These are phyloP conservation scores for Umimayanthus kanabou DNA, from an alignment of 92 coral and sea anemone species.

Conservation along the genomic window DNA sequence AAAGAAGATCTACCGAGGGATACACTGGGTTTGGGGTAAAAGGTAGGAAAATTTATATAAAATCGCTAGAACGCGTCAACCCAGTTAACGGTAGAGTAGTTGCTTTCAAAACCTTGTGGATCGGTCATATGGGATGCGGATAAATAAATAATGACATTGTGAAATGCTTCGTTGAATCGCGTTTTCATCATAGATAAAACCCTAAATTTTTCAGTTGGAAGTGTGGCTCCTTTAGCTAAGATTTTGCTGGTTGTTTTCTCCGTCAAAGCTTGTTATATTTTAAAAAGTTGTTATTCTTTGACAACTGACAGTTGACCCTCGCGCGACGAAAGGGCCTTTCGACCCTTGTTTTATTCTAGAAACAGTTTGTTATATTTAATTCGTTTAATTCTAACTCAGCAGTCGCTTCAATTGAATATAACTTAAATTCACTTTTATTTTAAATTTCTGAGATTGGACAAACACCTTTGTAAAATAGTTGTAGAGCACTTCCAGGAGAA, in stretches of 20 bases:
- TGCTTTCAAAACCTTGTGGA: constrained; percentile 30
- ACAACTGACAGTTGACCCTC: constrained; percentile 23
- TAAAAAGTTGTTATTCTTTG: constrained; percentile 12
- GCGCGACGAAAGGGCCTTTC: background rate
- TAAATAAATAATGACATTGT: constrained; percentile 30
- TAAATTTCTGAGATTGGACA: background rate
- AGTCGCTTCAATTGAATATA: constrained; percentile 6
- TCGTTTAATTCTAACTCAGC: constrained; percentile 37
- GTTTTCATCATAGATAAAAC: background rate
- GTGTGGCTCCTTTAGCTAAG: background rate
- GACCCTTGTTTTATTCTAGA: background rate
- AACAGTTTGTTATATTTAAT: constrained; percentile 20
- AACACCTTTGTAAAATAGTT: background rate
- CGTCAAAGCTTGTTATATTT: background rate
- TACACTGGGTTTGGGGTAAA: constrained; percentile 75
- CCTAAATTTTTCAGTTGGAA: background rate
- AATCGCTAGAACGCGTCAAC: background rate
- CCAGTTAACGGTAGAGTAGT: constrained; percentile 16
- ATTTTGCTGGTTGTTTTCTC: background rate
- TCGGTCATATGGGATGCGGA: constrained; percentile 42
- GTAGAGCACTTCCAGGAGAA: background rate
- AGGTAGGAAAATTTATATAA: constrained; percentile 56
- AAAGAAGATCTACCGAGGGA: constrained; percentile 71
- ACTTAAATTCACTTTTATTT: constrained; percentile 10
- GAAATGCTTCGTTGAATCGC: constrained; percentile 30